Evolutionary conservation across 1,140 invertebrate genomes (phyloP).

Genomic region (Trichonephila clavipes): DNA sequence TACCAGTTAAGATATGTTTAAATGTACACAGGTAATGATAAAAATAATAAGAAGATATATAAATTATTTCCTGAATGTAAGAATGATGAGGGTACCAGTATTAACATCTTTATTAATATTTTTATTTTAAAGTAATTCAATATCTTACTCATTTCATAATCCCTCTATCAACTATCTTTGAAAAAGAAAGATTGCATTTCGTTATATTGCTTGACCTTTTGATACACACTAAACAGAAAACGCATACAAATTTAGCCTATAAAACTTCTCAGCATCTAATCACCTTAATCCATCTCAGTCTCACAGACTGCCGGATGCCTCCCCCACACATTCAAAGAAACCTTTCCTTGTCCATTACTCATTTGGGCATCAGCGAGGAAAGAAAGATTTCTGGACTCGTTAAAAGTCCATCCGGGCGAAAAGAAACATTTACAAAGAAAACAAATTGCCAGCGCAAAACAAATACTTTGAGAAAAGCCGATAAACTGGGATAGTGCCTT

Average conservation of each 20-base stretch:
- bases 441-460: constrained; percentile 36
- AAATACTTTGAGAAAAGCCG: constrained; percentile 47
- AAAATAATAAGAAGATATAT: too few relatives aligned
- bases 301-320: background rate
- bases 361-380: constrained; percentile 16
- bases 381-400: constrained; percentile 11
- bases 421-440: constrained; percentile 33
- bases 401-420: constrained; percentile 11
- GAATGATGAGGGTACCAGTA: too few relatives aligned
- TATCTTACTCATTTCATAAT: too few relatives aligned
- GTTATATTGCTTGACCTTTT: background rate
- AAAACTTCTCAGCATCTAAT: background rate
- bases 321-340: background rate
- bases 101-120: too few relatives aligned
- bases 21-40: too few relatives aligned
- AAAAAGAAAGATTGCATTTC: too few relatives aligned
- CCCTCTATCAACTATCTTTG: too few relatives aligned
- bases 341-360: background rate
- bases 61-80: too few relatives aligned
- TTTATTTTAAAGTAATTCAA: too few relatives aligned
- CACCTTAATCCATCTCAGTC: background rate
- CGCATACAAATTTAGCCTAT: background rate
- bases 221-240: background rate
- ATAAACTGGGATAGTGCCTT: background rate
- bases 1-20: too few relatives aligned